These are phyloP conservation scores for Apolygus lucorum DNA, from an alignment of 1,140 invertebrate genomes.

Conservation along the genomic window DNA sequence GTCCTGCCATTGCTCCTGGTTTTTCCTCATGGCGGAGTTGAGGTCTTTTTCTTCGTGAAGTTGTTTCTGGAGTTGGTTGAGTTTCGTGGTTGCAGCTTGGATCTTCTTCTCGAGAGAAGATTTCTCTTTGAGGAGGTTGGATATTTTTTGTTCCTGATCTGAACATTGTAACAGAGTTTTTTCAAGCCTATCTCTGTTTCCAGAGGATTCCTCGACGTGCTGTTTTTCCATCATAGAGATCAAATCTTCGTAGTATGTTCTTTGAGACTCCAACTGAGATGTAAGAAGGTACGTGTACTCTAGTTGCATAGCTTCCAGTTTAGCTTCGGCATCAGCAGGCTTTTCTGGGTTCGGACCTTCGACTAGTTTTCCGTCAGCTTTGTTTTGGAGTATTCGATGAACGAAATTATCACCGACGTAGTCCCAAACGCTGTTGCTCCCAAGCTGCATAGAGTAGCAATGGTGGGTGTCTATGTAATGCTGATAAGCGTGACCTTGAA, in stretches of 20 bases:
- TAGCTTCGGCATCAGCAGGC: constrained; percentile 59
- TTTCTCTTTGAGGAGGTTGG: constrained; percentile 29
- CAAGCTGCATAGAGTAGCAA: constrained; percentile 92
- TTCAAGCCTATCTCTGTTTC: constrained; percentile 46
- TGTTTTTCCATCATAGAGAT: constrained; percentile 52
- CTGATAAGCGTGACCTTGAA: constrained; percentile 59
- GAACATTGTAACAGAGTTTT: constrained; percentile 37
- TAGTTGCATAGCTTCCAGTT: constrained; percentile 84
- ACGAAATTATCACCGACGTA: constrained; percentile 96
- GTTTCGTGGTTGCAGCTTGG: constrained; percentile 44
- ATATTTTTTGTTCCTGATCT: constrained; percentile 37
- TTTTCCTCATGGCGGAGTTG: constrained; percentile 61
- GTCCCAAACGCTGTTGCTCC: constrained; percentile 96
- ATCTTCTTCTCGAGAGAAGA: constrained; percentile 30
- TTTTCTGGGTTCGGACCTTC: constrained; percentile 50
- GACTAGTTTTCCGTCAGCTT: constrained; percentile 95
- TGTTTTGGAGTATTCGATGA: constrained; percentile 90
- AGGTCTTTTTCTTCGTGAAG: constrained; percentile 70
- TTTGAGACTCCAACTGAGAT: constrained; percentile 89
- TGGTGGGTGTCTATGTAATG: constrained; percentile 94
- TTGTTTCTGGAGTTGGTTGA: constrained; percentile 50
- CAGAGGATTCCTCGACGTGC: constrained; percentile 43
- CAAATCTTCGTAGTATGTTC: constrained; percentile 84
- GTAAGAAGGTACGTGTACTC: constrained; percentile 97
- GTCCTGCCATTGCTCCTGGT: constrained; percentile 68